Conservation (phyloP, 2,113 vertebrate species). For the Oreochromis niloticus region DNA sequence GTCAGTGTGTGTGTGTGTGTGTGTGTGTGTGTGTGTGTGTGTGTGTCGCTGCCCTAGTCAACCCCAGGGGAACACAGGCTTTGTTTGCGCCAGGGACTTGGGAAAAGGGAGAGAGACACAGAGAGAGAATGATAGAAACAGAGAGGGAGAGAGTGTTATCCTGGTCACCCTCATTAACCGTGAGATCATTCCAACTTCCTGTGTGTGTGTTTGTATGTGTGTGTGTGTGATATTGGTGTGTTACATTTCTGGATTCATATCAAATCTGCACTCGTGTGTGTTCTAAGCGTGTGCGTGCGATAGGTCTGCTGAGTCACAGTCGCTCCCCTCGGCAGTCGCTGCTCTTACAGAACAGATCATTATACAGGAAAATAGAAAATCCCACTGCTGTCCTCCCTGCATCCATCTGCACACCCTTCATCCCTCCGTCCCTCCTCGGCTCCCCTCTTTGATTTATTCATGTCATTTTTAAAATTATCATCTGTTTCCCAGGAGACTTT, state of each 20-base stretch:
- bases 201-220: neutral
- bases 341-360: constrained; percentile 47
- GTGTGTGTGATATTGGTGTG: neutral
- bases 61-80: constrained; percentile 14
- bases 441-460: neutral
- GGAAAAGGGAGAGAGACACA: neutral
- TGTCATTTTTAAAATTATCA: neutral
- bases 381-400: neutral
- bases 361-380: constrained; percentile 12
- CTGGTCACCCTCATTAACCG: constrained; percentile 15
- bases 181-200: neutral
- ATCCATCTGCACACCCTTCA: neutral
- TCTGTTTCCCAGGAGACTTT: neutral
- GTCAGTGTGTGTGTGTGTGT: neutral
- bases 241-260: neutral
- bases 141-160: neutral
- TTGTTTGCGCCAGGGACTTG: constrained; percentile 2
- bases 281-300: neutral
- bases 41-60: neutral
- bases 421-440: neutral
- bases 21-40: neutral
- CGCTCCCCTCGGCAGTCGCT: constrained; percentile 20
- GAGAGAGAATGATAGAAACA: neutral
- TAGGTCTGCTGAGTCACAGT: constrained; percentile 43
- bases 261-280: neutral